Base-by-base conservation (phyloP, 1,140 invertebrate species). In the Rhynchophorus ferrugineus region DNA sequence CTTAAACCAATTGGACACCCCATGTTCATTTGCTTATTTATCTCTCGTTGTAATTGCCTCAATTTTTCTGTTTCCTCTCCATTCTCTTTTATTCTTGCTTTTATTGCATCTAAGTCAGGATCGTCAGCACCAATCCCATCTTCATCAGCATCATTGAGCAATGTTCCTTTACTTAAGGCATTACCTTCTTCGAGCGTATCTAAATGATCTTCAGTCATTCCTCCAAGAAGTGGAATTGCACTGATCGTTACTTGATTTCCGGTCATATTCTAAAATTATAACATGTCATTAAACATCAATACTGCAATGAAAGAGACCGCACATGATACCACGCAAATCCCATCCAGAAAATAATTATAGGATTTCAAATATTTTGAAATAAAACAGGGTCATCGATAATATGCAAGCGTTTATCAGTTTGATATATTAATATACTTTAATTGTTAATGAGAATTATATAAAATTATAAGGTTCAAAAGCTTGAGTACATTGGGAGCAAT, bases 61-160 rank as follows among this genome's bases (percentile, higher is more conserved):
- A 99, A 75, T 76, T 98, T 98, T 71, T 97, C 93, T 7, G 95
- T 94, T 74, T 99, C 96, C 70, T 98, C 95, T 75, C 98, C 95
- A 93, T 98, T 98, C 79, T 98, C 95, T 59, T 88, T 79, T 0
- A 98, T 92, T 60, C 95, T 77, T 16, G 93, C 93, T 76, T 95
- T 95, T 51, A 98, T 96, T 39, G 89, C 91, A 66, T 95, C 93
- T 49, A 98, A 73, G 73, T 97, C 93, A 7, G 81, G 79, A 57
- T 81, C 80, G 39, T 77, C 77, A 35, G 58, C 69, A n/a, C 73
- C 74, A 20, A 47, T 52, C 22, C 66, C 69, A 60, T 61, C 68
- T 48, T 44, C 58, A 56, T 66, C 64, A 13, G 64, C 67, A 57
- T 68, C 66, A 56, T 65, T 71, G 36, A 69, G 57, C 50, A 68